Percentiles rank a stretch among this genome's conserved stretches.
These are phyloP conservation scores for Drosophila ironensis DNA, from an alignment of 1,140 invertebrate species.

Conservation along the genomic window DNA sequence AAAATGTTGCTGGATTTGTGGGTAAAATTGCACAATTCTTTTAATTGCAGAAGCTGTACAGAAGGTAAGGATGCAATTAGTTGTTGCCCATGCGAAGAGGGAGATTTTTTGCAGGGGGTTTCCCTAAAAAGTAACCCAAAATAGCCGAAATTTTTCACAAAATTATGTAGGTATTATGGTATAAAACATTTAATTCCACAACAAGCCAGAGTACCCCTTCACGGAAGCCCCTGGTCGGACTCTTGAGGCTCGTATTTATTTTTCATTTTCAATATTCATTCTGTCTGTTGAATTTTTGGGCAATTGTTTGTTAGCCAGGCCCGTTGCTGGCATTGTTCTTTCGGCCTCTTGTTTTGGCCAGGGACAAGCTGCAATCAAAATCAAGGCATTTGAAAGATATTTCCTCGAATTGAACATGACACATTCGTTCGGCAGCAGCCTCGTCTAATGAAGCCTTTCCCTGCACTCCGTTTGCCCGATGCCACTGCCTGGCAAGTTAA, in stretches of 20 bases:
- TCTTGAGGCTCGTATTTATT: slow-evolving; percentile 24
- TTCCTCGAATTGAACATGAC: slow-evolving; percentile 60
- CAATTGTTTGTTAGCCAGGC: slow-evolving; percentile 23
- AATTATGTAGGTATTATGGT: too few relatives aligned
- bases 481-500: slow-evolving; percentile 12
- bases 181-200: too few relatives aligned
- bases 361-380: slow-evolving; percentile 60
- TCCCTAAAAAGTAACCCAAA: too few relatives aligned
- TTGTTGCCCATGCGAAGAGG: slow-evolving; percentile 5
- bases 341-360: slow-evolving; percentile 23
- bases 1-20: slow-evolving; percentile 10
- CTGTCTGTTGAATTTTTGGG: slow-evolving; percentile 28
- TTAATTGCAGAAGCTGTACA: slow-evolving; percentile 18
- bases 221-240: not conserved
- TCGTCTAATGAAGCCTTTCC: slow-evolving; percentile 51
- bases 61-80: slow-evolving; percentile 24
- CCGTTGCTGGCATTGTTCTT: slow-evolving; percentile 23
- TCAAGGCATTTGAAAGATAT: slow-evolving; percentile 56
- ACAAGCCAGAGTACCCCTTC: not conserved
- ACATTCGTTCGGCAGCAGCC: slow-evolving; percentile 26
- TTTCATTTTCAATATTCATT: slow-evolving; percentile 45
- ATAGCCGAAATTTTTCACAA: too few relatives aligned
- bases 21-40: slow-evolving; percentile 26
- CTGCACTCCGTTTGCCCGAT: not conserved
- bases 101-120: not conserved